Evolutionary conservation across 2,113 vertebrate species (phyloP).

Genomic region (Riparia riparia): DNA sequence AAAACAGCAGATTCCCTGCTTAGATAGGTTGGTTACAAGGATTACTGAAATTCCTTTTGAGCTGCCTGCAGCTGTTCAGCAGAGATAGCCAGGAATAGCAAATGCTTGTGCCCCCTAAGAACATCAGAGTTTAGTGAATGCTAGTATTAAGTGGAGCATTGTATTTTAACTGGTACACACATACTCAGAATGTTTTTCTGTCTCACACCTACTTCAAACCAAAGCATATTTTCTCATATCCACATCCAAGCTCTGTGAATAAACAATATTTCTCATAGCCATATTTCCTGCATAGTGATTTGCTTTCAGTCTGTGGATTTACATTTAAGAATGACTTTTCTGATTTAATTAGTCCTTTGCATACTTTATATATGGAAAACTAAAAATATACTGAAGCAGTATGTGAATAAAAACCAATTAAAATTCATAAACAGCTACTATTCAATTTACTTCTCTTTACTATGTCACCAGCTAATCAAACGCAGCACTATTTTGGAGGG

Average conservation of each 20-base stretch:
- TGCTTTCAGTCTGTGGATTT: neutral
- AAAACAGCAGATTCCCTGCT: slow-evolving; percentile 4
- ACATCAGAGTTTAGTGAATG: neutral
- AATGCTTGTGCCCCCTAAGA: neutral
- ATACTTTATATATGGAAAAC: slow-evolving; percentile 17
- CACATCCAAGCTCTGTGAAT: slow-evolving; percentile 4
- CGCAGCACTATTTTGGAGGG: neutral
- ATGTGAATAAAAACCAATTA: slow-evolving; percentile 27
- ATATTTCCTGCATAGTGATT: neutral
- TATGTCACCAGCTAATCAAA: neutral
- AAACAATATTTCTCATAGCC: neutral
- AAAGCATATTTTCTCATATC: neutral
- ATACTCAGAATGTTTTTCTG: neutral
- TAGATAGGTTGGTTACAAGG: neutral
- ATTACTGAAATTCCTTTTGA: slow-evolving; percentile 27
- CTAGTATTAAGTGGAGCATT: neutral
- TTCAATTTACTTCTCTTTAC: slow-evolving; percentile 25
- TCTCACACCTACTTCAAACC: neutral
- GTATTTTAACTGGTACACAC: neutral
- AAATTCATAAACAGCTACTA: slow-evolving; percentile 28
- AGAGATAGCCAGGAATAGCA: slow-evolving; percentile 28
- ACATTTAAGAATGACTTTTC: neutral
- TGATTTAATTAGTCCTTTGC: slow-evolving; percentile 11
- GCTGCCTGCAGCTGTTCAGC: slow-evolving; percentile 29
- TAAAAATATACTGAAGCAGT: slow-evolving; percentile 12